These are phyloP conservation scores for Dendrolimus punctatus DNA, from an alignment of 1,140 invertebrate genomes.

Conservation along the genomic window DNA sequence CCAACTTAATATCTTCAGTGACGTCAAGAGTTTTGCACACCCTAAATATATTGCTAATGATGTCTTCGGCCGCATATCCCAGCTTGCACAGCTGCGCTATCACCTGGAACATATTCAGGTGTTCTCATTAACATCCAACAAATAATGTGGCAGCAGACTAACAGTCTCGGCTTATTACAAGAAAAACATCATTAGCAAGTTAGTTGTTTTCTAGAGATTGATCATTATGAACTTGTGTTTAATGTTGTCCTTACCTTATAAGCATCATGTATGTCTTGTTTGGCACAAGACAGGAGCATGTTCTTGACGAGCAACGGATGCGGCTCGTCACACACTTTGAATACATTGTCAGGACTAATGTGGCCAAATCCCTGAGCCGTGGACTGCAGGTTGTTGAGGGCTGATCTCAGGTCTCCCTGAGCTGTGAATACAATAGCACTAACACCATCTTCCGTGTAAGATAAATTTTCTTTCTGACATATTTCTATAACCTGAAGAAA, in stretches of 20 bases:
- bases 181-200: too few species aligned
- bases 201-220: too few species aligned
- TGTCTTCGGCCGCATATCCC: constrained; percentile 97
- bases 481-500: constrained; percentile 70
- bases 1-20: constrained; percentile 86
- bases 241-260: constrained; percentile 76
- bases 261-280: constrained; percentile 89
- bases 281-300: constrained; percentile 90
- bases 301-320: constrained; percentile 95
- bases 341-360: constrained; percentile 96
- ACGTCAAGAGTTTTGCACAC: constrained; percentile 91
- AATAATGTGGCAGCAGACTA: too few species aligned
- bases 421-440: constrained; percentile 98
- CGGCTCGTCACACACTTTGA: constrained; percentile 99
- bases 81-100: constrained; percentile 91
- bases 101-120: constrained; percentile 67
- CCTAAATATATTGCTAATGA: constrained; percentile 95
- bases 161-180: too few species aligned
- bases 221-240: background rate
- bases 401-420: constrained; percentile 98
- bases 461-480: constrained; percentile 76
- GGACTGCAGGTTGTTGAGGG: constrained; percentile 98
- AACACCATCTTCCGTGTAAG: constrained; percentile 94
- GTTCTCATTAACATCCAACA: too few species aligned
- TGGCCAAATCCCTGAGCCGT: constrained; percentile 95